phyloP scores from a whole-genome alignment of 2,888 invertebrate species.

The Hoplodrina ambigua region DNA sequence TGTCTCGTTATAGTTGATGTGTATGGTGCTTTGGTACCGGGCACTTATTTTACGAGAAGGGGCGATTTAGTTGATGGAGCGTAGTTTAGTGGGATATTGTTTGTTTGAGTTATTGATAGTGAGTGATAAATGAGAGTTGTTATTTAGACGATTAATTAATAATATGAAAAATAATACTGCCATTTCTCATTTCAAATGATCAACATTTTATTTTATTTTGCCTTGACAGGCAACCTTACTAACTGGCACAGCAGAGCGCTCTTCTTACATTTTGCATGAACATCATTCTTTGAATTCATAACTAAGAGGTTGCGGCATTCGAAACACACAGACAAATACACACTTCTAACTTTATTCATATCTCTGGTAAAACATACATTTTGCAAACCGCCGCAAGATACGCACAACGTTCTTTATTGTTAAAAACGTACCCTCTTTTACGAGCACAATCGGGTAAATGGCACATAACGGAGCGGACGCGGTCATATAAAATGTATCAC shows the following conservation, averaged over 20 bases:
- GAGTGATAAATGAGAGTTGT: slow-evolving; percentile 17
- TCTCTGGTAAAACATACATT: slow-evolving; percentile 40
- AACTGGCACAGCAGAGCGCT: too few species aligned
- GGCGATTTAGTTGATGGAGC: slow-evolving; percentile 21
- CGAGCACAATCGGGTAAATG: slow-evolving; percentile 62
- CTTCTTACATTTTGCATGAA: background rate
- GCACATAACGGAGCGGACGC: slow-evolving; percentile 60
- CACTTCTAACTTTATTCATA: slow-evolving; percentile 51
- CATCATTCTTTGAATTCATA: background rate
- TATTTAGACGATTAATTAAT: too few species aligned
- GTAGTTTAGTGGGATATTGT: slow-evolving; percentile 17
- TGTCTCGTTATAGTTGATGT: slow-evolving; percentile 22
- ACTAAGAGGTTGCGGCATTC: background rate
- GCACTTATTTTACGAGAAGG: slow-evolving; percentile 43
- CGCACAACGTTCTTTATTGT: slow-evolving; percentile 56
- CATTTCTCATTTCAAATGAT: too few species aligned
- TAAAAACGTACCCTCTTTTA: slow-evolving; percentile 65
- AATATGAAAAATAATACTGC: too few species aligned
- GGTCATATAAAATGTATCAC: slow-evolving; percentile 63
- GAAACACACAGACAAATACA: slow-evolving; percentile 6
- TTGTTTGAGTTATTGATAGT: slow-evolving; percentile 18
- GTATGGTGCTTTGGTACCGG: slow-evolving; percentile 44
- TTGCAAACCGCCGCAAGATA: slow-evolving; percentile 44
- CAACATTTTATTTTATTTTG: too few species aligned
- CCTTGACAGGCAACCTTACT: too few species aligned